phyloP scores from a whole-genome alignment of 2,113 vertebrate genomes.

The Glaucomys volans region DNA sequence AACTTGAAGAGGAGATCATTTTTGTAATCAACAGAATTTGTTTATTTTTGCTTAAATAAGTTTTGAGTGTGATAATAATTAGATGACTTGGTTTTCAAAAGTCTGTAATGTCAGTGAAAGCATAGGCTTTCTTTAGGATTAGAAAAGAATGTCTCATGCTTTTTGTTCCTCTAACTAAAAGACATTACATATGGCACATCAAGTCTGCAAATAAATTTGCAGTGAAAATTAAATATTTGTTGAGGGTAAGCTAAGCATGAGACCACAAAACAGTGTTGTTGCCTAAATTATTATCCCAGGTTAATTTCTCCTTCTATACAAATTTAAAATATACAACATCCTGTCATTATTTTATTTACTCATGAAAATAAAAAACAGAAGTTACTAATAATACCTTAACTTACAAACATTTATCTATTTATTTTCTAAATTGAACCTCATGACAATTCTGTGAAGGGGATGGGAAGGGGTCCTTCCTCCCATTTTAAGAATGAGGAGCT shows the following conservation, averaged over 20 bases:
- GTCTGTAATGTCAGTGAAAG: constrained; percentile 5
- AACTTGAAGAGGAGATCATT: not conserved
- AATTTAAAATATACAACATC: not conserved
- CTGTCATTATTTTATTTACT: not conserved
- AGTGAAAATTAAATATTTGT: not conserved
- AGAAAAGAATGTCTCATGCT: not conserved
- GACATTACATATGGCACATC: not conserved
- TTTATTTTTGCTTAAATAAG: not conserved
- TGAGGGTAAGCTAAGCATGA: not conserved
- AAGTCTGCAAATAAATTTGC: not conserved
- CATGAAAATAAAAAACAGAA: not conserved
- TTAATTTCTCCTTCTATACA: not conserved
- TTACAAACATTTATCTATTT: not conserved
- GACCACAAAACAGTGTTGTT: not conserved
- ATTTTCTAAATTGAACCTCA: not conserved
- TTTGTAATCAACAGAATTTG: constrained; percentile 5
- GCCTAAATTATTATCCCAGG: not conserved
- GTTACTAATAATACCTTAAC: not conserved
- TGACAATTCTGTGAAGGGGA: not conserved
- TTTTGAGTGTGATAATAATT: not conserved
- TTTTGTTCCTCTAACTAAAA: constrained; percentile 16
- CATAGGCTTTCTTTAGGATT: not conserved
- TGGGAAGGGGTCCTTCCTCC: not conserved
- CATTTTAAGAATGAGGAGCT: not conserved
- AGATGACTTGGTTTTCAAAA: not conserved